Evolutionary conservation across 2,113 vertebrate genomes (phyloP).

Genomic region (Alethe diademata): DNA sequence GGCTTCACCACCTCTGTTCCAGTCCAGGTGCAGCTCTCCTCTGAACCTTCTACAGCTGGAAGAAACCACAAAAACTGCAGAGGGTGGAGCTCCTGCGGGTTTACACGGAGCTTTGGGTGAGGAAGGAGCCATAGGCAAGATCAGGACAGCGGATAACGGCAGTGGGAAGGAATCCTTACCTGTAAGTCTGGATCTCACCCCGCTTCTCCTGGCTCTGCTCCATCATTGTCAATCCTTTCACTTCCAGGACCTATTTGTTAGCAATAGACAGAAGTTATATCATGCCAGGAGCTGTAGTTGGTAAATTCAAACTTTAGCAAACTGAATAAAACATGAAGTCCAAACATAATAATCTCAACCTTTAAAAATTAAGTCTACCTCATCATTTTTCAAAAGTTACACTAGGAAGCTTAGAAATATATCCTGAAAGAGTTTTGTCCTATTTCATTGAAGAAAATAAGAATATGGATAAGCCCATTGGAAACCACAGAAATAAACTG

Average conservation of each 20-base stretch:
- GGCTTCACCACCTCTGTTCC: conserved; percentile 82
- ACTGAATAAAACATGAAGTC: background rate
- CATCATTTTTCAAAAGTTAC: background rate
- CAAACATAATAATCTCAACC: background rate
- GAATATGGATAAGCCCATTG: background rate
- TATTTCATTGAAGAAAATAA: background rate
- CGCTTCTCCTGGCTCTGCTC: background rate
- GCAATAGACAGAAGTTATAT: accelerated
- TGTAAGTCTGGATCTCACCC: conserved; percentile 51
- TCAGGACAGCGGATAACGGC: conserved; percentile 25
- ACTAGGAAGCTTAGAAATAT: background rate
- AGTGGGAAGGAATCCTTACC: conserved; percentile 58
- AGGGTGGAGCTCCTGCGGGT: background rate
- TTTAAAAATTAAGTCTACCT: background rate
- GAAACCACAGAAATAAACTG: background rate
- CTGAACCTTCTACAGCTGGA: conserved; percentile 92
- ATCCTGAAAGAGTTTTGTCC: background rate
- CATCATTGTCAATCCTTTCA: background rate
- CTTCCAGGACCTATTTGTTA: background rate
- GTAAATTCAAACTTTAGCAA: background rate
- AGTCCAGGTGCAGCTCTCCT: conserved; percentile 91
- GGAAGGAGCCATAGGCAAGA: conserved; percentile 54
- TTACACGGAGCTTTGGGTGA: conserved; percentile 39
- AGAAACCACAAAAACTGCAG: conserved; percentile 80
- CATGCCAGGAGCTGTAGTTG: background rate